Evolutionary conservation across 2,888 invertebrate genomes (phyloP), one percentile per base, ranked within the genome.

Genomic region (Drosophila quinaria): DNA sequence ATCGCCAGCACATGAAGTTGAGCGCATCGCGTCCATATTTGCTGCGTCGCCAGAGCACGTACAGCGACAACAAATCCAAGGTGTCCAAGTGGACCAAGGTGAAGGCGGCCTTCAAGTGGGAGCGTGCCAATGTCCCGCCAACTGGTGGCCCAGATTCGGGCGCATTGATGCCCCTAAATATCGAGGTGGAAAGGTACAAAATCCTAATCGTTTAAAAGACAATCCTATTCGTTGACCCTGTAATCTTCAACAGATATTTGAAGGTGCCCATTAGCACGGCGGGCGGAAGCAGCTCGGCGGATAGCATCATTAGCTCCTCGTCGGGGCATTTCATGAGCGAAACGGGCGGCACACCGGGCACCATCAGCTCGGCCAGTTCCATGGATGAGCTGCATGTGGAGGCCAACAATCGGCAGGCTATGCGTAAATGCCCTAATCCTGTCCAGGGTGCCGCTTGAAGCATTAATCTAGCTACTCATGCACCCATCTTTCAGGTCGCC

Each of bases 61-160:
- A 92, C 62, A 90, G 90, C 42, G 92, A 92, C 70, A 91, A 89
- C 62, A 93, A 93, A 71, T 90, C 92, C 5, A 93, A 93, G 70
- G 92, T 93, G 0, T 97, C 97, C 0, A 97, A 97, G 90, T 97
- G 97, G 97, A 97, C 97, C 0, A 95, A 96, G 93, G 97, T 97
- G 10, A 97, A 97, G 92, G 97, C 97, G 49, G 97, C 97, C 13
- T 96, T 97, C 86, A 96, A 96, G 82, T 97, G 97, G 97, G 97
- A 97, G 90, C 95, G 95, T 80, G 96, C 96, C 0, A 95, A 95
- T 74, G 93, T 93, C 92, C 90, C 91, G 15, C 90, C 91, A 35
- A 63, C 93, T 22, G 85, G 78, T 90, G 93, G 80, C 89, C 61
- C 61, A 9, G 82, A 89, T 39, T 93, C 85, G 87, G 93, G 88